Conservation (phyloP, 2,113 vertebrate species). For the Empidonax alnorum region DNA sequence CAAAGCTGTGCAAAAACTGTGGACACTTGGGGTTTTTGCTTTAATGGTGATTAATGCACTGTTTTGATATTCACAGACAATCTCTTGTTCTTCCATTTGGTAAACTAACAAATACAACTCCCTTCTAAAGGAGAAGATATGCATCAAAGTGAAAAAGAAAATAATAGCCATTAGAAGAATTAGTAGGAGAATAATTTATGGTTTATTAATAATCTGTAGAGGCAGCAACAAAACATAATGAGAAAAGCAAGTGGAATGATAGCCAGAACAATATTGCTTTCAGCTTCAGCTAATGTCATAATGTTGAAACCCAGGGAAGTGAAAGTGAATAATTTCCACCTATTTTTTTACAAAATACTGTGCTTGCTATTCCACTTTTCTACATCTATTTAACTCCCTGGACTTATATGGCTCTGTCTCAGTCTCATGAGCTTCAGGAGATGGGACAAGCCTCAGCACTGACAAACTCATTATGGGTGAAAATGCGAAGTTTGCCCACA, state of each 20-base stretch:
- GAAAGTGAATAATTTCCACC: neutral
- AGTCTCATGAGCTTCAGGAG: neutral
- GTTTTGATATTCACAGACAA: neutral
- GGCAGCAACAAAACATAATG: neutral
- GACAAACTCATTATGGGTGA: neutral
- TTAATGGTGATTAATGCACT: neutral
- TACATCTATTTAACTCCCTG: neutral
- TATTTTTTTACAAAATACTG: neutral
- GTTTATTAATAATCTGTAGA: conserved; percentile 9
- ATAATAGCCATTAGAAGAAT: neutral
- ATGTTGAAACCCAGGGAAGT: neutral
- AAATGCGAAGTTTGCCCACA: neutral
- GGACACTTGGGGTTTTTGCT: neutral
- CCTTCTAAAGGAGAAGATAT: neutral
- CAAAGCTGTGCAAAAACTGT: neutral
- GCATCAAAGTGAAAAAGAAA: neutral
- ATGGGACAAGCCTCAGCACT: neutral
- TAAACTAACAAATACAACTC: neutral
- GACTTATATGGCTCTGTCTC: neutral
- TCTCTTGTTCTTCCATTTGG: neutral
- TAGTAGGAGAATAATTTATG: neutral
- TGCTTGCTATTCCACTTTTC: neutral
- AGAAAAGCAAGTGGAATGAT: neutral
- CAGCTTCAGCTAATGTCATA: neutral
- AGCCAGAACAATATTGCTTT: neutral